A percentile compares a stretch with the other conserved stretches of the same genome.
phyloP scores from a whole-genome alignment of 2,888 invertebrate genomes.

The Andrena praecox region DNA sequence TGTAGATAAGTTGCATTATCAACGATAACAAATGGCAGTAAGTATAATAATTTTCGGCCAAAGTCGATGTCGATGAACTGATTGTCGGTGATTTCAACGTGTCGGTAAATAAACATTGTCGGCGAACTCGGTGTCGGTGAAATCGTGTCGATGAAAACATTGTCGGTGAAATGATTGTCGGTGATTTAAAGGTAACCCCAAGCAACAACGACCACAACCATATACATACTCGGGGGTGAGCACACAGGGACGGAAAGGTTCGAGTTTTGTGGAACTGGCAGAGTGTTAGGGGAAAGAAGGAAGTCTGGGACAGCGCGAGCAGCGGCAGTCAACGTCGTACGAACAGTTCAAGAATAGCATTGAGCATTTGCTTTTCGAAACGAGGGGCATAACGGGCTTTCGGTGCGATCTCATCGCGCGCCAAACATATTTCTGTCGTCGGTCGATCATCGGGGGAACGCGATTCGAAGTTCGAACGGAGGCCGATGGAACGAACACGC shows the following conservation, averaged over 20 bases:
- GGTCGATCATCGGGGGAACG: constrained; percentile 23
- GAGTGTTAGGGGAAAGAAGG: constrained; percentile 53
- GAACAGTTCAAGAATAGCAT: constrained; percentile 72
- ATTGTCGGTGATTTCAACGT: too few relatives aligned
- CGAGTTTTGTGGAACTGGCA: constrained; percentile 41
- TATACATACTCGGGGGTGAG: constrained; percentile 30
- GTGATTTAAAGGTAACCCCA: too few relatives aligned
- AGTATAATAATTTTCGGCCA: too few relatives aligned
- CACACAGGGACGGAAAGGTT: constrained; percentile 47
- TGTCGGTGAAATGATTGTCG: too few relatives aligned
- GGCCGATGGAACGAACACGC: constrained; percentile 67
- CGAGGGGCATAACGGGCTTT: constrained; percentile 65
- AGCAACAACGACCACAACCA: constrained; percentile 42
- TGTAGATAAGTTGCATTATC: too few relatives aligned
- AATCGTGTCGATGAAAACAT: too few relatives aligned
- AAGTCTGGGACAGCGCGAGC: constrained; percentile 85
- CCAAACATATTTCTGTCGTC: constrained; percentile 14
- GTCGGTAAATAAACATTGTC: too few relatives aligned
- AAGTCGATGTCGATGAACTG: too few relatives aligned
- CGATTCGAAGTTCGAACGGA: constrained; percentile 53
- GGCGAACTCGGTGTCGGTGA: too few relatives aligned
- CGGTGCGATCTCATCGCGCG: constrained; percentile 31
- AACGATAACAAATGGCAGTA: too few relatives aligned
- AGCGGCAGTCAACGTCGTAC: constrained; percentile 85
- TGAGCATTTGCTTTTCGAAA: constrained; percentile 50